These are phyloP conservation scores for Oostethus manadensis DNA, from an alignment of 2,113 vertebrate species.

Conservation along the genomic window DNA sequence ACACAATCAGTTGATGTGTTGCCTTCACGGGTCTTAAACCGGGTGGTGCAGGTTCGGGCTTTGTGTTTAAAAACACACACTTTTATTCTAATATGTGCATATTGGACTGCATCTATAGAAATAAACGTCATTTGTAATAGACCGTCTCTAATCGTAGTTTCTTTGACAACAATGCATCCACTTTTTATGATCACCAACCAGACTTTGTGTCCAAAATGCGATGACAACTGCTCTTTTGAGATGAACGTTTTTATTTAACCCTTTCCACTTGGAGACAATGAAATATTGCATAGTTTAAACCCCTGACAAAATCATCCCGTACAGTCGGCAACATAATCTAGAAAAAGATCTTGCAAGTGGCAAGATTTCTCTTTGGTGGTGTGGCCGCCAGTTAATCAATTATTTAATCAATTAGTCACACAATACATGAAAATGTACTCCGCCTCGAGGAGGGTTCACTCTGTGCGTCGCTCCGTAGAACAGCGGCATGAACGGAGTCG, in stretches of 20 bases:
- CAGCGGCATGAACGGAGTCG: no score
- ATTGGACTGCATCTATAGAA: conserved; percentile 63
- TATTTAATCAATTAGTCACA: no score
- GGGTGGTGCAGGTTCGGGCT: conserved; percentile 47
- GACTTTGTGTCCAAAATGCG: background rate
- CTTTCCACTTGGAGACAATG: no score
- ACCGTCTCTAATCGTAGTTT: conserved; percentile 15
- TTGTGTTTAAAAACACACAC: conserved; percentile 24
- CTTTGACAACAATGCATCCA: background rate
- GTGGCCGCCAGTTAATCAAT: no score
- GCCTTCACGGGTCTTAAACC: conserved; percentile 47
- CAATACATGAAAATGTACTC: no score
- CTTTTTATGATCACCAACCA: background rate
- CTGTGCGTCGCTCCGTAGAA: no score
- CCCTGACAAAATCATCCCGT: no score
- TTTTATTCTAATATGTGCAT: conserved; percentile 63
- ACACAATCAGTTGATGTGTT: conserved; percentile 43
- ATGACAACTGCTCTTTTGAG: background rate
- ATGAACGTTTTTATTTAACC: background rate
- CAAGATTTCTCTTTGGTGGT: no score
- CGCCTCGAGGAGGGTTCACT: no score
- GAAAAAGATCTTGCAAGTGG: no score
- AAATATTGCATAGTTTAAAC: no score
- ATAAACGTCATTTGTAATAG: conserved; percentile 65
- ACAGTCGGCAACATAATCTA: no score